phyloP scores from a whole-genome alignment of 2,888 invertebrate species.

The Apeira syringaria region DNA sequence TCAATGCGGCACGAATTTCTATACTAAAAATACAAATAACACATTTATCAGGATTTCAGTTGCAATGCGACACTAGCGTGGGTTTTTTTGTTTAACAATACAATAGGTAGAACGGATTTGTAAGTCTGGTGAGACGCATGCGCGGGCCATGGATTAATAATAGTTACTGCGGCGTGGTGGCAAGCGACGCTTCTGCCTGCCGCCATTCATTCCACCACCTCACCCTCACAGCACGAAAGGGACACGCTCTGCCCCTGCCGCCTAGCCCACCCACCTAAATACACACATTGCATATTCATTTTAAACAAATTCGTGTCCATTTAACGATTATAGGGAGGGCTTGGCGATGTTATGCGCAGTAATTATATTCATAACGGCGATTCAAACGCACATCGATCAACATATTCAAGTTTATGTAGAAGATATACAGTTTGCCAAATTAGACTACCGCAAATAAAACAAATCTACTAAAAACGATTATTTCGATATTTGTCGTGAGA shows the following conservation, averaged over 20 bases:
- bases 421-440: no score
- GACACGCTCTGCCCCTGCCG: conserved; percentile 30
- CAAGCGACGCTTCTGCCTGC: conserved; percentile 24
- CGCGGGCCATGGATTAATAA: conserved; percentile 28
- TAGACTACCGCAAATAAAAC: no score
- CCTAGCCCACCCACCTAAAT: conserved; percentile 33
- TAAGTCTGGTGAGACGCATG: conserved; percentile 44
- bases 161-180: conserved; percentile 4
- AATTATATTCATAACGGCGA: conserved; percentile 18
- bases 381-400: conserved; percentile 15
- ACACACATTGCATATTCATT: conserved; percentile 51
- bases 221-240: conserved; percentile 8
- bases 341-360: conserved; percentile 10
- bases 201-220: conserved; percentile 51
- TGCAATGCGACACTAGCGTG: background rate
- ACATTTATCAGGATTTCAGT: conserved; percentile 27
- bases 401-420: conserved; percentile 16
- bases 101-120: no score
- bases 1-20: conserved; percentile 46
- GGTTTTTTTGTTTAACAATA: no score
- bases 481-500: no score
- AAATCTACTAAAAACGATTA: no score
- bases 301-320: conserved; percentile 43
- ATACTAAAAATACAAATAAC: conserved; percentile 39
- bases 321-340: conserved; percentile 33